Conservation (phyloP, 92 coral and sea anemone genomes). For the Phenganax subtilis region DNA sequence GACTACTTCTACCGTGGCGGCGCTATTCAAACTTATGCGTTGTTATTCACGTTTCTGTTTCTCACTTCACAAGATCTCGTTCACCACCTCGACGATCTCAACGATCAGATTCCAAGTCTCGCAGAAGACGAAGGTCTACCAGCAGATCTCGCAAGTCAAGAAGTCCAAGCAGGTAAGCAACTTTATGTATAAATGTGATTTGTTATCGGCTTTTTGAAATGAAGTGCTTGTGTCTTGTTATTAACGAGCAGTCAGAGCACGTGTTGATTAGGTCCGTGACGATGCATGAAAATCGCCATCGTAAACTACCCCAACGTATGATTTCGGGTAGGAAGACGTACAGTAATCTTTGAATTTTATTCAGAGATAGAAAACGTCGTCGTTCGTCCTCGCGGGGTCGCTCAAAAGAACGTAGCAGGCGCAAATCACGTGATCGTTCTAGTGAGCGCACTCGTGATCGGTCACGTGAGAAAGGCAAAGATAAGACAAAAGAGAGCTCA, state of each 20-base stretch:
- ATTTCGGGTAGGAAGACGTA: neutral
- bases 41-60: neutral
- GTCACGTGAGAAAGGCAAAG: constrained; percentile 51
- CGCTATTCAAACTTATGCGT: neutral
- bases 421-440: constrained; percentile 60
- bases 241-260: neutral
- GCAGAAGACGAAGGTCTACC: constrained; percentile 56
- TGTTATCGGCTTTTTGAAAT: neutral
- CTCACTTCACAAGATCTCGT: constrained; percentile 9
- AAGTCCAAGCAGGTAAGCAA: constrained; percentile 34
- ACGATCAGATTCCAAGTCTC: constrained; percentile 68
- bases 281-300: neutral
- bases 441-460: constrained; percentile 47
- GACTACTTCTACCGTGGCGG: too few relatives aligned
- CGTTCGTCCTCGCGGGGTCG: constrained; percentile 37
- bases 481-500: constrained; percentile 58
- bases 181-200: neutral
- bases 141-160: constrained; percentile 30
- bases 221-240: neutral
- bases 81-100: constrained; percentile 51
- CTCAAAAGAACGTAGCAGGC: constrained; percentile 43
- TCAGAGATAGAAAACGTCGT: constrained; percentile 57
- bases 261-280: neutral
- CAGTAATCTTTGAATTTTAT: neutral
- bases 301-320: neutral